Conservation (phyloP, 35 echinoderm and acorn worm genomes). For the Ophioderma brevispina region DNA sequence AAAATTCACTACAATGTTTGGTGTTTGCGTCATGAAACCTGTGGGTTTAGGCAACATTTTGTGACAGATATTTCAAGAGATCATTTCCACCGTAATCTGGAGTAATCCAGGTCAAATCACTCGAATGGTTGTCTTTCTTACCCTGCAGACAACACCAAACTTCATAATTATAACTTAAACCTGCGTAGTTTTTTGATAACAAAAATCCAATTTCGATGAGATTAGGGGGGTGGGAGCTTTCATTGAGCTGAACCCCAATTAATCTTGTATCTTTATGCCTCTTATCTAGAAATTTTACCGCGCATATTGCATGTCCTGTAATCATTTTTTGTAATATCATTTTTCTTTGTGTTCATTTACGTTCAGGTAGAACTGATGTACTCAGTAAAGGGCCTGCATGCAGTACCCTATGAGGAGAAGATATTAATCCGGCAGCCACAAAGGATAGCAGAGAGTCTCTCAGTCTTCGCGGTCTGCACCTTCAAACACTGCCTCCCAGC, state of each 20-base stretch:
- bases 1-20: too few species aligned
- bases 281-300: background rate
- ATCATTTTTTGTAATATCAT: background rate
- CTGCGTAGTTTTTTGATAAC: background rate
- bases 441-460: conserved; percentile 14
- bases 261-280: background rate
- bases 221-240: background rate
- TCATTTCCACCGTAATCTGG: too few species aligned
- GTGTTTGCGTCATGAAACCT: too few species aligned
- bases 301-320: background rate
- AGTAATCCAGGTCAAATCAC: too few species aligned
- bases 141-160: too few species aligned
- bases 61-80: too few species aligned
- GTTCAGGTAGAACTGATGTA: background rate
- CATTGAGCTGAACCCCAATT: background rate
- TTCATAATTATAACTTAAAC: too few species aligned
- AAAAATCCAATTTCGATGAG: background rate
- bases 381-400: conserved; percentile 1
- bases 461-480: conserved; percentile 67
- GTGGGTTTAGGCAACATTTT: too few species aligned
- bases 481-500: conserved; percentile 6
- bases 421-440: background rate
- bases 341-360: background rate
- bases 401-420: background rate
- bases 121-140: too few species aligned